Evolutionary conservation across 2,888 invertebrate species (phyloP).

Genomic region (Cryptus armator): DNA sequence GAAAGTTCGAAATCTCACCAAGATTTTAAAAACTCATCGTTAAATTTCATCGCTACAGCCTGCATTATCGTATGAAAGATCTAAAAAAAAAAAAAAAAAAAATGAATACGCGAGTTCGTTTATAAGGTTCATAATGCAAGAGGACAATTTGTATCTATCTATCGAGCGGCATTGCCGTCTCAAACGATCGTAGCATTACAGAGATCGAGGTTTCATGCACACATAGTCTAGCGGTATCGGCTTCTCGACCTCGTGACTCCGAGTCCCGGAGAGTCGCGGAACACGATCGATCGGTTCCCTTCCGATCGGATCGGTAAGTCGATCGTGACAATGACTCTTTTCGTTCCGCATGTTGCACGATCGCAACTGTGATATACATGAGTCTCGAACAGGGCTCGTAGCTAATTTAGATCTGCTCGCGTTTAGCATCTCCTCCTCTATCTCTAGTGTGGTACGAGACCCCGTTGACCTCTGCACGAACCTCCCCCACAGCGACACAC

Average conservation of each 20-base stretch:
- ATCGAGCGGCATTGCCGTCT: slow-evolving; percentile 27
- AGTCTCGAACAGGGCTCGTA: slow-evolving; percentile 32
- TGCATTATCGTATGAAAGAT: not conserved
- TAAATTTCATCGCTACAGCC: no score
- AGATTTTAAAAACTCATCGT: no score
- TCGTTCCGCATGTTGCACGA: slow-evolving; percentile 62
- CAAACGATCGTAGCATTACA: slow-evolving; percentile 48
- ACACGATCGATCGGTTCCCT: slow-evolving; percentile 56
- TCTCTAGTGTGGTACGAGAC: slow-evolving; percentile 25
- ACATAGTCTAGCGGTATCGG: slow-evolving; percentile 47
- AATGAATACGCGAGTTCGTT: not conserved
- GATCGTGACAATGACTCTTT: slow-evolving; percentile 66
- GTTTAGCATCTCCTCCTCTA: slow-evolving; percentile 51
- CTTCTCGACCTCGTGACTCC: slow-evolving; percentile 54
- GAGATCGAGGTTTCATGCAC: slow-evolving; percentile 24
- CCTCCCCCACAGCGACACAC: slow-evolving; percentile 13
- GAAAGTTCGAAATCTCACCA: no score
- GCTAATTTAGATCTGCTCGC: slow-evolving; percentile 54
- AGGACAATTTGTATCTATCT: slow-evolving; percentile 21
- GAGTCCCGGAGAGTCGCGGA: slow-evolving; percentile 33
- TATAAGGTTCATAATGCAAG: not conserved
- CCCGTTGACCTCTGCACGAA: slow-evolving; percentile 44
- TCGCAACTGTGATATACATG: slow-evolving; percentile 27
- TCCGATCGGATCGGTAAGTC: slow-evolving; percentile 47
- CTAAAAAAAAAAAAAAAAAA: not conserved